Evolutionary conservation across 1,140 invertebrate genomes (phyloP).

Genomic region (Teleogryllus occipitalis): DNA sequence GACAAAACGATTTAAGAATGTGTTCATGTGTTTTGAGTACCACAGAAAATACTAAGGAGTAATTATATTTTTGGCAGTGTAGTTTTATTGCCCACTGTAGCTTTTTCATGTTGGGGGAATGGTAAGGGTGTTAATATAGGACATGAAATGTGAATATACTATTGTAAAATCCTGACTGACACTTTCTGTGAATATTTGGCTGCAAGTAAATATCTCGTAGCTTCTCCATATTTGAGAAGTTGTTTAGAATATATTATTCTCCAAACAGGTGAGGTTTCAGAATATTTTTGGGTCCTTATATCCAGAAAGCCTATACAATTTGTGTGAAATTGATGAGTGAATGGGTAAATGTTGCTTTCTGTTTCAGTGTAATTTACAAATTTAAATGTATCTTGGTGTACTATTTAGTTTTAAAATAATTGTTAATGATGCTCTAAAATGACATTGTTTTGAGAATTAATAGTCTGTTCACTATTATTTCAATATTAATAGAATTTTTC

Average conservation of each 20-base stretch:
- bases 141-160: neutral
- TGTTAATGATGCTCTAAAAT: neutral
- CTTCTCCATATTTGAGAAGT: neutral
- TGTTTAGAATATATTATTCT: neutral
- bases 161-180: neutral
- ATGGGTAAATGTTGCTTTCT: neutral
- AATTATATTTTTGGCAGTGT: neutral
- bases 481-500: neutral
- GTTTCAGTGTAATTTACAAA: neutral
- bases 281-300: neutral
- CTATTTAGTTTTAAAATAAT: neutral
- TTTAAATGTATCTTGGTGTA: neutral
- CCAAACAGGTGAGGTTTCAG: neutral
- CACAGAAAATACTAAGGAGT: neutral
- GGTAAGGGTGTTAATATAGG: neutral
- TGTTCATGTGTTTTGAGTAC: neutral
- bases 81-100: neutral
- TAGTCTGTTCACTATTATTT: neutral
- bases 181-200: neutral
- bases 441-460: neutral
- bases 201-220: neutral
- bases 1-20: neutral
- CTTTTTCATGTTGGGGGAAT: neutral
- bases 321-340: neutral
- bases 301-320: neutral